Evolutionary conservation across 2,888 invertebrate genomes (phyloP), one percentile per base, ranked within the genome.

Genomic region (Carpatolechia fugitivella): DNA sequence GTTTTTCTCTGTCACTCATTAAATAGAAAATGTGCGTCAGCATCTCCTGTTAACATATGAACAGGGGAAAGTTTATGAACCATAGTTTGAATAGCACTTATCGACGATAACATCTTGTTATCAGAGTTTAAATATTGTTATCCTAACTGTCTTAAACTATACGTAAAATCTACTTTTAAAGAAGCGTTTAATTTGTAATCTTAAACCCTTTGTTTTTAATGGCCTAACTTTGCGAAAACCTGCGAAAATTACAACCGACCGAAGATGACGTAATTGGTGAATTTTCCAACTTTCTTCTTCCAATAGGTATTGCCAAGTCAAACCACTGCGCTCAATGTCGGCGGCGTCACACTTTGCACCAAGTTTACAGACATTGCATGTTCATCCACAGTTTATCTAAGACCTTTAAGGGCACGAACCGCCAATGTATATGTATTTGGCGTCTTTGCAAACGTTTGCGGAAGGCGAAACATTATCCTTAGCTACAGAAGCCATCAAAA

Each of bases 401-500:
- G 33, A 24, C 24, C 33, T n/a, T 33, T 2, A 33, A 8, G 13
- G 41, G 7, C 7, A 24, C 13, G 16, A 29, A 20, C 10, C 20
- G 11, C 24, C 24, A 24, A 20, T 29, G 44, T 6, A 29, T 10
- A 44, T 44, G 29, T 24, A 44, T 63, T 24, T 33, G 33, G 20
- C n/a, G 20, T 44, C 24, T 44, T 29, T n/a, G 29, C 24, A 44
- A 44, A 44, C 20, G 29, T 44, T 44, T 13, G 29, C 29, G 29
- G 13, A 29, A 29, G 29, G 13, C 44, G 29, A 5, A 44, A 29
- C 44, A 44, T 44, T n/a, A 44, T 29, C 66, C 64, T 62, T 60
- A 61, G 65, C 64, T 51, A 60, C 57, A 65, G 51, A 63, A 52
- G 70, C 72, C 80, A 85, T 87, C 81, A 85, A 79, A 82, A 80